Evolutionary conservation across 2,888 invertebrate species (phyloP).

Genomic region (Metallyticus violacea): DNA sequence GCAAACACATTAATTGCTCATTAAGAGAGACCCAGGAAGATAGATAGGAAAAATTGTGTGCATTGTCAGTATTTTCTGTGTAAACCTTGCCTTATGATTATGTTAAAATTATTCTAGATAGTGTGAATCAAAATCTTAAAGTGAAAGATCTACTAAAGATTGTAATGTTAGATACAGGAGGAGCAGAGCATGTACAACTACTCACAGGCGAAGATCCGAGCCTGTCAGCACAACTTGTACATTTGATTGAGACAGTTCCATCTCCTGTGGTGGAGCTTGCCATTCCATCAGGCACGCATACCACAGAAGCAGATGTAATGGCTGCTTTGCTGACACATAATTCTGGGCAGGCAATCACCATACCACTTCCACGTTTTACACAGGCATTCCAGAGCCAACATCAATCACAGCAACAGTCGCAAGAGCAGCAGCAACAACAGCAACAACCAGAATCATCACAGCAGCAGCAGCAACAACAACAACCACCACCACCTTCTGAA

Average conservation of each 20-base stretch:
- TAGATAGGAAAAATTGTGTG: too few relatives aligned
- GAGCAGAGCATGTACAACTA: background rate
- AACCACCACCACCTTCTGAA: background rate
- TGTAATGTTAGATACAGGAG: background rate
- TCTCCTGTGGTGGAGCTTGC: background rate
- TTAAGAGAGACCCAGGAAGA: too few relatives aligned
- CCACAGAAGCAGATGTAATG: background rate
- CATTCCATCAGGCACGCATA: background rate
- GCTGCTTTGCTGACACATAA: background rate
- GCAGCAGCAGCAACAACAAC: background rate
- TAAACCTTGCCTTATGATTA: too few relatives aligned
- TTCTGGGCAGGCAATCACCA: background rate
- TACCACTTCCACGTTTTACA: constrained; percentile 50
- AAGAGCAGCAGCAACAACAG: constrained; percentile 1
- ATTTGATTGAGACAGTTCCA: constrained; percentile 6
- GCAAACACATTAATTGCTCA: too few relatives aligned
- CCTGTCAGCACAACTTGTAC: constrained; percentile 17
- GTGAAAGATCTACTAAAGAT: background rate
- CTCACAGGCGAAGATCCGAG: constrained; percentile 6
- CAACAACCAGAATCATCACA: background rate
- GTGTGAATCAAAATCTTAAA: too few relatives aligned
- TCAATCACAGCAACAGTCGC: background rate
- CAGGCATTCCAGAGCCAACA: constrained; percentile 47
- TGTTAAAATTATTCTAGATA: too few relatives aligned
- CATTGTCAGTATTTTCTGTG: too few relatives aligned